Conservation (phyloP, 1,140 invertebrate species). For the Macrocentrus cingulum region DNA sequence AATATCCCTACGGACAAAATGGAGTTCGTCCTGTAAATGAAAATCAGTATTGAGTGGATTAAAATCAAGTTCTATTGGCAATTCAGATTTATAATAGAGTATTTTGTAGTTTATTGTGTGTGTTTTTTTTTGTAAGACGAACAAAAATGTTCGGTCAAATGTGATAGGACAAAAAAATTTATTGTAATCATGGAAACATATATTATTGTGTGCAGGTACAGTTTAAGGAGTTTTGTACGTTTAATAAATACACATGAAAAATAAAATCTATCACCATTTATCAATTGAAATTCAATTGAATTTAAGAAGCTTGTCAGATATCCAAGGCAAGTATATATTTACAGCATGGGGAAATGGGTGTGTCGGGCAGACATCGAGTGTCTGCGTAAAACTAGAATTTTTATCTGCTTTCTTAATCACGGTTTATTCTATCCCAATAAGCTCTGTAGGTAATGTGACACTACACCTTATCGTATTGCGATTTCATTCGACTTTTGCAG, state of each 20-base stretch:
- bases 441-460: no score
- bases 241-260: constrained; percentile 11
- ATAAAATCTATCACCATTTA: not conserved
- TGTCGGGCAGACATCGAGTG: no score
- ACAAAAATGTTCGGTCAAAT: constrained; percentile 24
- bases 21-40: constrained; percentile 47
- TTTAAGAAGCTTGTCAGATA: no score
- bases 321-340: no score
- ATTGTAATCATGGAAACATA: constrained; percentile 10
- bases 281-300: no score
- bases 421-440: no score
- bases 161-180: constrained; percentile 27
- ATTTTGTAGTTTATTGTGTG: constrained; percentile 2
- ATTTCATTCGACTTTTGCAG: no score
- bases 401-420: no score
- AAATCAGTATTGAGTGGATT: constrained; percentile 39
- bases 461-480: no score
- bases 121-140: not conserved
- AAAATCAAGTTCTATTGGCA: not conserved
- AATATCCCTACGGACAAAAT: constrained; percentile 19
- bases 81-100: not conserved
- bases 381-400: no score
- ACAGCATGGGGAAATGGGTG: no score
- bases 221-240: constrained; percentile 19
- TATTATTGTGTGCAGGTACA: constrained; percentile 23